A percentile compares a stretch with the other conserved stretches of the same genome.
phyloP scores from a whole-genome alignment of 2,113 vertebrate genomes.

The Vulpes vulpes region DNA sequence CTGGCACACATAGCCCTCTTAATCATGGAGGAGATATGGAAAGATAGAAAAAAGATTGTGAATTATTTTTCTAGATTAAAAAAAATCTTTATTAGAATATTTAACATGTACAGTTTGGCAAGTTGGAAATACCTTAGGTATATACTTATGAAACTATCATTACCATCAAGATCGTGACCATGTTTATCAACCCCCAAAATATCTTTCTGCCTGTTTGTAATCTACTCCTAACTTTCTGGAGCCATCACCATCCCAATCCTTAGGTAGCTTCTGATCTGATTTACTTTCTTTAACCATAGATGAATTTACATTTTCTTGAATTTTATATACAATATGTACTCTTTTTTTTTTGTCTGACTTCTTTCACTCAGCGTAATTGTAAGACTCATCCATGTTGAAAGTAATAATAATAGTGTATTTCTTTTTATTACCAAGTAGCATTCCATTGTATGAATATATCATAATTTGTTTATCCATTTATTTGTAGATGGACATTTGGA shows the following conservation, averaged over 20 bases:
- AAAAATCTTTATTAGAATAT: neutral
- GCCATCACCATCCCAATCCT: neutral
- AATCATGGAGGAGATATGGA: neutral
- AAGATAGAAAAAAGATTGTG: neutral
- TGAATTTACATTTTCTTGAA: conserved; percentile 28
- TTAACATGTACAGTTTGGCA: neutral
- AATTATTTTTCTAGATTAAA: neutral
- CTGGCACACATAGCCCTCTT: neutral
- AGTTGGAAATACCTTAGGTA: neutral
- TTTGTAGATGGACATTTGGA: neutral
- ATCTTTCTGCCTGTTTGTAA: neutral
- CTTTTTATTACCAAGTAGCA: conserved; percentile 17
- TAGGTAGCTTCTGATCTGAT: neutral
- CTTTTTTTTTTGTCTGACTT: conserved; percentile 1
- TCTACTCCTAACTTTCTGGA: neutral
- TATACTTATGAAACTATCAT: neutral
- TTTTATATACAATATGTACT: neutral
- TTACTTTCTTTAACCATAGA: neutral
- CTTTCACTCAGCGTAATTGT: neutral
- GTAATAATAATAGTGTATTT: neutral
- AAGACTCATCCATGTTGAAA: neutral
- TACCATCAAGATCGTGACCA: neutral
- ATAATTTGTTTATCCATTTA: conserved; percentile 6
- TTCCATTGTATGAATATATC: neutral
- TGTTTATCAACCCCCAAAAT: neutral